Evolutionary conservation across 1,140 invertebrate genomes (phyloP).

Genomic region (Rhopalosiphum padi): DNA sequence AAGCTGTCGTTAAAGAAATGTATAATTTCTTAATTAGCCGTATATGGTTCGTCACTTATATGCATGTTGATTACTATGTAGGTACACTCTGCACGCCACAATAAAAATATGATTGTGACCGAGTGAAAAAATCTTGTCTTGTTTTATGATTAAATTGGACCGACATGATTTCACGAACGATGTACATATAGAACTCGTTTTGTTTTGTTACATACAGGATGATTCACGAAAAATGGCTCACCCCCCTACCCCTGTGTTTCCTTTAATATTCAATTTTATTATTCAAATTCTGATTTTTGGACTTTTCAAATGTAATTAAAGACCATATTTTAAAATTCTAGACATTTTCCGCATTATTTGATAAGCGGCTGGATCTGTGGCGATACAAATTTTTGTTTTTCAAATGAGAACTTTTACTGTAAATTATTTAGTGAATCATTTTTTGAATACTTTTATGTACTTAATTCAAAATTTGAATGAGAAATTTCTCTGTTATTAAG

Average conservation of each 20-base stretch:
- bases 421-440: background rate
- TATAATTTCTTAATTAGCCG: slow-evolving; percentile 37
- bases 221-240: background rate
- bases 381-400: too few species aligned
- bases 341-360: background rate
- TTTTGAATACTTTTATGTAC: background rate
- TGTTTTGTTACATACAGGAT: background rate
- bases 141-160: background rate
- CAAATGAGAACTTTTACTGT: too few species aligned
- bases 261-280: background rate
- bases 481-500: background rate
- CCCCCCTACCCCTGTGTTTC: background rate
- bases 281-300: background rate
- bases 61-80: background rate
- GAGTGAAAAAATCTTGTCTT: background rate
- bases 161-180: background rate
- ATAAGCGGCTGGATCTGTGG: background rate
- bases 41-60: background rate
- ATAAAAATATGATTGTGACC: background rate
- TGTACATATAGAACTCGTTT: background rate
- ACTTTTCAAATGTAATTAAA: too few species aligned
- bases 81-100: background rate
- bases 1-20: background rate
- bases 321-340: background rate
- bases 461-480: background rate